phyloP scores from a whole-genome alignment of 2,113 vertebrate species.

The Triplophysa dalaica region DNA sequence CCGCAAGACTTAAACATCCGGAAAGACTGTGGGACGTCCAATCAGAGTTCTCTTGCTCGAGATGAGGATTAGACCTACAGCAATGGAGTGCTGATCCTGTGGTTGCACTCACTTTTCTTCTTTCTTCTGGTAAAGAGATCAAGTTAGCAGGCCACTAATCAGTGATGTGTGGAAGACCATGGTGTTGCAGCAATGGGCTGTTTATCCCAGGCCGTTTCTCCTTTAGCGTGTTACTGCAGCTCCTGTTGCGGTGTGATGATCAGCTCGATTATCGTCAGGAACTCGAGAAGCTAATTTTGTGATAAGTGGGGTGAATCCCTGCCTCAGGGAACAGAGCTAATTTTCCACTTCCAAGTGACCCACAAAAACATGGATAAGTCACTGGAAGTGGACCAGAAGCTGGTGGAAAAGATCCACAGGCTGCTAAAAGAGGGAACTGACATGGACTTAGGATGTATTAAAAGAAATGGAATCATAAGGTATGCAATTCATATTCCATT shows the following conservation, averaged over 20 bases:
- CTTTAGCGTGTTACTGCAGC: conserved; percentile 9
- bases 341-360: conserved; percentile 74
- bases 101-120: conserved; percentile 37
- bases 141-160: conserved; percentile 2
- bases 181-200: neutral
- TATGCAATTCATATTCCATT: neutral
- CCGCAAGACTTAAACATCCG: conserved; percentile 50
- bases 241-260: conserved; percentile 44
- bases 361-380: conserved; percentile 65
- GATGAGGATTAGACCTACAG: conserved; percentile 66
- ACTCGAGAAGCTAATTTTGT: conserved; percentile 74
- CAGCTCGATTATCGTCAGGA: conserved; percentile 68
- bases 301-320: conserved; percentile 74
- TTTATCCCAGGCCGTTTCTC: conserved; percentile 33
- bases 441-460: neutral
- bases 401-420: neutral
- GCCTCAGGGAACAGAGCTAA: conserved; percentile 70
- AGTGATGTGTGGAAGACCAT: conserved; percentile 34
- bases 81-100: conserved; percentile 63
- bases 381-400: conserved; percentile 56
- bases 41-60: conserved; percentile 41
- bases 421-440: conserved; percentile 27
- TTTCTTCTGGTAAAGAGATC: conserved; percentile 9
- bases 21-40: conserved; percentile 32
- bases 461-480: neutral